Conservation (phyloP, 2,797 vertebrate genomes). For the Anniella stebbinsi region DNA sequence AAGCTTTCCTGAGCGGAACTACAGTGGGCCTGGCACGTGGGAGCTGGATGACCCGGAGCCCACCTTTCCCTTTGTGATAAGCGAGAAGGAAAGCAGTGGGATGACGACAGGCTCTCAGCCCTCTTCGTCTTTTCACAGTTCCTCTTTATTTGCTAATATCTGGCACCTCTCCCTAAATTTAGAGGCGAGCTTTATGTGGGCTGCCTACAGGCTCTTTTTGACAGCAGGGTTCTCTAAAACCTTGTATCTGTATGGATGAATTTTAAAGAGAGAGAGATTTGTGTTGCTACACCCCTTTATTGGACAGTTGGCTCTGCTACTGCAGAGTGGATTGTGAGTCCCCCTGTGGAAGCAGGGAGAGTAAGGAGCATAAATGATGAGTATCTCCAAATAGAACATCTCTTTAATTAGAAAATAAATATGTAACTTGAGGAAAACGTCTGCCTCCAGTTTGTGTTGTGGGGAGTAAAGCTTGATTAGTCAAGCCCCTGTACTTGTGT, state of each 20-base stretch:
- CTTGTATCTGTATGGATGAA: no score
- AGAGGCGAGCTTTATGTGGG: background rate
- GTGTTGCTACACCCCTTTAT: background rate
- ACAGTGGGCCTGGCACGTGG: background rate
- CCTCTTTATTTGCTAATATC: background rate
- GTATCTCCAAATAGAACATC: slow-evolving; percentile 54
- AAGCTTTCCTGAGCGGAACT: background rate
- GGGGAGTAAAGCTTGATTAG: slow-evolving; percentile 57
- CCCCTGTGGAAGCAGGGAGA: background rate
- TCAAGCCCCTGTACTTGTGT: slow-evolving; percentile 49
- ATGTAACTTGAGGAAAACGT: slow-evolving; percentile 38
- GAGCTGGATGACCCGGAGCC: no score
- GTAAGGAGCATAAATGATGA: slow-evolving; percentile 50
- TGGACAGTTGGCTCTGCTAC: background rate
- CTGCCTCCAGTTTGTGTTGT: slow-evolving; percentile 58
- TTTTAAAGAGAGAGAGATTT: background rate
- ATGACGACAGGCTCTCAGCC: no score
- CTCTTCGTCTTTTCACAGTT: background rate
- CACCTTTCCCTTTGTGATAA: background rate
- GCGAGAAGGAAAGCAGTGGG: background rate
- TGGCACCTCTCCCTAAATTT: background rate
- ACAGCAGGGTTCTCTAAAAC: background rate
- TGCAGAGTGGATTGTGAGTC: no score
- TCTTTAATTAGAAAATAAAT: slow-evolving; percentile 63
- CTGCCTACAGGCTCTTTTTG: background rate